A percentile compares a stretch with the other conserved stretches of the same genome.
phyloP scores from a whole-genome alignment of 1,140 invertebrate species.

The Temnothorax curvispinosus region DNA sequence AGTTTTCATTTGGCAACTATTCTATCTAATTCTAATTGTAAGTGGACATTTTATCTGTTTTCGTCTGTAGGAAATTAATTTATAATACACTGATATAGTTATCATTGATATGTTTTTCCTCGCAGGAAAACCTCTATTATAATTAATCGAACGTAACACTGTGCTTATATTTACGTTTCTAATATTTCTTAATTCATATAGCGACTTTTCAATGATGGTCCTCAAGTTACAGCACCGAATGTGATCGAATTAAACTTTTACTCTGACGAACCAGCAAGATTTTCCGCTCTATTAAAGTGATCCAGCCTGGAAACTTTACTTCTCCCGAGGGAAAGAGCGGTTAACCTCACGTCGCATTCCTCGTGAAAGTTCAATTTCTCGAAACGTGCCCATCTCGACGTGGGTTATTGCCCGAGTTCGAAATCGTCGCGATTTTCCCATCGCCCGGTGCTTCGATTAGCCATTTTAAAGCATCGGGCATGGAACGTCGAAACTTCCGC shows the following conservation, averaged over 20 bases:
- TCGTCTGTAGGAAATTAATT: not conserved
- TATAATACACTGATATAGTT: not conserved
- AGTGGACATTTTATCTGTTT: not conserved
- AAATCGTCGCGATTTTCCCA: constrained; percentile 44
- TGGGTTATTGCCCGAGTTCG: constrained; percentile 54
- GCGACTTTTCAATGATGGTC: not conserved
- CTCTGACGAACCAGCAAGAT: constrained; percentile 49
- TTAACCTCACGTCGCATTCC: constrained; percentile 51
- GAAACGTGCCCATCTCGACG: constrained; percentile 45
- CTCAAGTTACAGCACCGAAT: constrained; percentile 9
- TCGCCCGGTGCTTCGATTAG: constrained; percentile 20
- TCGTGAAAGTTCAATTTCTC: constrained; percentile 52
- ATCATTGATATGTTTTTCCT: not conserved
- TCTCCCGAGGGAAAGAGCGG: constrained; percentile 42
- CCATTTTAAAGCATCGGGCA: constrained; percentile 9
- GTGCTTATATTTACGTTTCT: not conserved
- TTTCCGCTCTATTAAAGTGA: constrained; percentile 66
- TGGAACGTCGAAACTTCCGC: not conserved
- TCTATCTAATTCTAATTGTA: not conserved
- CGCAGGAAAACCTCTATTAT: not conserved
- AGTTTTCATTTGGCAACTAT: not conserved
- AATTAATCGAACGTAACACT: constrained; percentile 4
- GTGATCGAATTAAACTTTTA: constrained; percentile 67
- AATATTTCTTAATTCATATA: constrained; percentile 11
- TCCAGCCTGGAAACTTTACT: constrained; percentile 50